These are phyloP conservation scores for Gasterosteus nipponicus DNA, from an alignment of 2,113 vertebrate genomes.

Conservation along the genomic window DNA sequence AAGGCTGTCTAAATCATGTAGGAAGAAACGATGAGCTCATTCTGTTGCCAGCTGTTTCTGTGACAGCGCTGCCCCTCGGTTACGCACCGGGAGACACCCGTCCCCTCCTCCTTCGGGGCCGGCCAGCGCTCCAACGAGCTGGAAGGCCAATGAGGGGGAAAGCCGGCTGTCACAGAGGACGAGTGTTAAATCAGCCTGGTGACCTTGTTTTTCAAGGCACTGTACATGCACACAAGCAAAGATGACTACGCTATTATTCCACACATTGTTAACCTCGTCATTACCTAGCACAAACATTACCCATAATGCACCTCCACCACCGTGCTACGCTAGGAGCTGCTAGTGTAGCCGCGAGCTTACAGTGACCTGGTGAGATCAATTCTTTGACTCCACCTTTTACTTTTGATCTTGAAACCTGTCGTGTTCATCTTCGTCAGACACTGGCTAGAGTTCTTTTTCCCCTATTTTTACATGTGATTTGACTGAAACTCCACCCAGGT, in stretches of 20 bases:
- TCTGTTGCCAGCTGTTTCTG: constrained; percentile 39
- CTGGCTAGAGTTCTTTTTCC: not conserved
- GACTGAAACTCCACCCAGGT: constrained; percentile 21
- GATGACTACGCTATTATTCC: no score
- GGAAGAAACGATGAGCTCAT: constrained; percentile 30
- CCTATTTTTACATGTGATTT: constrained; percentile 24
- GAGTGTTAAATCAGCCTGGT: constrained; percentile 3
- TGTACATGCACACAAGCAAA: no score
- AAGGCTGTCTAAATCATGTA: constrained; percentile 5
- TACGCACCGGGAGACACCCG: constrained; percentile 51
- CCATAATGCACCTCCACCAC: no score
- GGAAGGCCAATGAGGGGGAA: constrained; percentile 9
- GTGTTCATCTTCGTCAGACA: not conserved
- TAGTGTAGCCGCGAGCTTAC: no score
- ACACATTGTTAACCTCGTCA: no score
- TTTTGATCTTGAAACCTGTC: not conserved
- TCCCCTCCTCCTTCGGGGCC: constrained; percentile 24
- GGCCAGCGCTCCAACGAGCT: not conserved
- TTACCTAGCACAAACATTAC: no score
- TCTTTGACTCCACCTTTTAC: no score
- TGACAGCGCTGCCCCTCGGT: constrained; percentile 53
- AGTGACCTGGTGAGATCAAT: no score
- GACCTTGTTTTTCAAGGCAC: not conserved
- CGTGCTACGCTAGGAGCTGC: no score
- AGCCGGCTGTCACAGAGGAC: not conserved